Conservation (phyloP, 2,113 vertebrate species). For the Catharus fuscescens region DNA sequence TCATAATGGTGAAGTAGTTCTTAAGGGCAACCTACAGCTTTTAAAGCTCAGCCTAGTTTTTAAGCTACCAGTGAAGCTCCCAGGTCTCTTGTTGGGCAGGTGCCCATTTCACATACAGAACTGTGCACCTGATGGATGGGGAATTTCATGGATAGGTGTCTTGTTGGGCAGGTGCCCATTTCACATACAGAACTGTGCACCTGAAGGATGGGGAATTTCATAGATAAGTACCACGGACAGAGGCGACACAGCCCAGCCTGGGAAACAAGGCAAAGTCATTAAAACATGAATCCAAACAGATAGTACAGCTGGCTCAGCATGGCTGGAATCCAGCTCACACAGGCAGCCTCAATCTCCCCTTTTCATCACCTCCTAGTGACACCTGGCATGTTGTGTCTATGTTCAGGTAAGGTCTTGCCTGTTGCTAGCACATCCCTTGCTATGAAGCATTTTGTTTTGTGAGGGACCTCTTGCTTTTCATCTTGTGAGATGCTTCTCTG, state of each 20-base stretch:
- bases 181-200: background rate
- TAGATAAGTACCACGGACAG: slow-evolving; percentile 60
- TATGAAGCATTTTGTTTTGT: background rate
- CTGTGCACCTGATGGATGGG: background rate
- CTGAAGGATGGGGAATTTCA: background rate
- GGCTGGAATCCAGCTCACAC: background rate
- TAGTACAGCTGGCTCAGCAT: background rate
- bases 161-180: background rate
- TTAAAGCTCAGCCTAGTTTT: background rate
- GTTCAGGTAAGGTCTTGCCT: background rate
- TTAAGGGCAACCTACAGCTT: background rate
- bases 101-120: rapidly evolving
- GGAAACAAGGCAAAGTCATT: background rate
- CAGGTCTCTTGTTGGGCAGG: background rate
- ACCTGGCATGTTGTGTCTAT: background rate
- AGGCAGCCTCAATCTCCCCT: background rate
- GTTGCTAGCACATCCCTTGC: background rate
- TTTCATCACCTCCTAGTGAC: background rate
- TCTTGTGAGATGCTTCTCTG: background rate
- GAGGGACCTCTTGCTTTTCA: background rate
- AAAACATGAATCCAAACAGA: background rate
- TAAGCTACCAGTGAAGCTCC: background rate
- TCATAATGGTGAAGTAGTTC: background rate
- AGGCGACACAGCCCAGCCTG: background rate
- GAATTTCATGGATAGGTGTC: background rate